phyloP scores from a whole-genome alignment of 2,888 invertebrate genomes.

The Pristionchus exspectatus region DNA sequence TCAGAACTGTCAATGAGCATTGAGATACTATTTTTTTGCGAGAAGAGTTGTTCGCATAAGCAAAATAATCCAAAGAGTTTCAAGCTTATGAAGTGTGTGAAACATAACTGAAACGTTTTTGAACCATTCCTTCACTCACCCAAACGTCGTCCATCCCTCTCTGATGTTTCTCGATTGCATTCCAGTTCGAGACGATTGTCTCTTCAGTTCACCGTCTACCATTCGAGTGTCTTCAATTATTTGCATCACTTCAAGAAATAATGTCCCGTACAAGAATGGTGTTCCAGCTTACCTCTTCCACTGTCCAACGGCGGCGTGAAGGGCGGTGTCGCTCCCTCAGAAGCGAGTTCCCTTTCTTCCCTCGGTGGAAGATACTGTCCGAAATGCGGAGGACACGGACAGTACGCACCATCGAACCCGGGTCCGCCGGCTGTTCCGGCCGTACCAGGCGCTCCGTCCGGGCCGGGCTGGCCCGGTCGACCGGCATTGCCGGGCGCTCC shows the following conservation, averaged over 20 bases:
- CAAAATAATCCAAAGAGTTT: not conserved
- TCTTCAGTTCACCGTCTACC: not conserved
- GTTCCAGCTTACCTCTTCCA: not conserved
- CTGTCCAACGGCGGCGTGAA: not conserved
- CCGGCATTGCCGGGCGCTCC: constrained; percentile 35
- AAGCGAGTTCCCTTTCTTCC: not conserved
- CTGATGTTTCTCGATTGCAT: constrained; percentile 23
- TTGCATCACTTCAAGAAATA: not conserved
- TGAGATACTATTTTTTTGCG: not conserved
- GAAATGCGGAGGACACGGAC: constrained; percentile 28
- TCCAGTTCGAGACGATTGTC: not conserved
- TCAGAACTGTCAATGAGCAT: not conserved
- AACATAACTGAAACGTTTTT: not conserved
- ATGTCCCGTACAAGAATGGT: too few relatives aligned
- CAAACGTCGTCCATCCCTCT: not conserved
- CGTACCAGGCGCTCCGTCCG: not conserved
- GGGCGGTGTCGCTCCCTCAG: not conserved
- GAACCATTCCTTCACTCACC: not conserved
- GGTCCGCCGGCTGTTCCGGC: not conserved
- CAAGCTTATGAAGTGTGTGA: not conserved
- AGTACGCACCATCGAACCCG: not conserved
- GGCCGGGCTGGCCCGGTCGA: not conserved
- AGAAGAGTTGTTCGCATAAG: too few relatives aligned
- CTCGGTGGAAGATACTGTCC: not conserved
- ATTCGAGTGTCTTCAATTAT: not conserved